phyloP scores from a whole-genome alignment of 2,888 invertebrate genomes.

The Rosalia funebris region DNA sequence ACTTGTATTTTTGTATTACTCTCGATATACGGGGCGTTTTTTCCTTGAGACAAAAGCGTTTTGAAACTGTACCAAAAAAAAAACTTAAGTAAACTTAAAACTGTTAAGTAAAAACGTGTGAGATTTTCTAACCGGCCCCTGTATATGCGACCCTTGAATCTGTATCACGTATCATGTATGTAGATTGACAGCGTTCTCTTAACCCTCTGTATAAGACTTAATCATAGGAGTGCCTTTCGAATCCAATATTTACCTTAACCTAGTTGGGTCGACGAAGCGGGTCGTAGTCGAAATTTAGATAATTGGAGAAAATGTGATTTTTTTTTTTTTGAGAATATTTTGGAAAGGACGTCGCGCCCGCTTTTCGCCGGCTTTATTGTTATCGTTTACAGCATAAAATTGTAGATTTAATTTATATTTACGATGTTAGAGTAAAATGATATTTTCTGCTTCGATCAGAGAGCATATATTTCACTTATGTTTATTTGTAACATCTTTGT shows the following conservation, averaged over 20 bases:
- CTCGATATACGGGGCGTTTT: neutral
- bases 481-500: constrained; percentile 57
- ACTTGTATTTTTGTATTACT: neutral
- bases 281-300: neutral
- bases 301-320: no score
- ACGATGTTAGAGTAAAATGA: constrained; percentile 48
- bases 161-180: no score
- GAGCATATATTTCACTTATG: constrained; percentile 38
- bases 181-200: constrained; percentile 46
- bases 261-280: constrained; percentile 24
- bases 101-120: neutral
- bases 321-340: neutral
- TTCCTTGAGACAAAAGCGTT: neutral
- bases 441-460: constrained; percentile 38
- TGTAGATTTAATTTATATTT: constrained; percentile 48
- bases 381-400: constrained; percentile 46
- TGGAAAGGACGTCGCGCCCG: constrained; percentile 12
- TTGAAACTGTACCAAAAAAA: neutral
- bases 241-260: constrained; percentile 49
- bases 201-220: constrained; percentile 53
- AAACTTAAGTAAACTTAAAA: neutral
- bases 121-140: neutral
- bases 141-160: neutral
- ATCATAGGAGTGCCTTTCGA: constrained; percentile 62
- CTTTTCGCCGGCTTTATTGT: constrained; percentile 40